Evolutionary conservation across 92 coral and sea anemone genomes (phyloP), one percentile per base, ranked within the genome.

Genomic region (Pocillopora grandis): DNA sequence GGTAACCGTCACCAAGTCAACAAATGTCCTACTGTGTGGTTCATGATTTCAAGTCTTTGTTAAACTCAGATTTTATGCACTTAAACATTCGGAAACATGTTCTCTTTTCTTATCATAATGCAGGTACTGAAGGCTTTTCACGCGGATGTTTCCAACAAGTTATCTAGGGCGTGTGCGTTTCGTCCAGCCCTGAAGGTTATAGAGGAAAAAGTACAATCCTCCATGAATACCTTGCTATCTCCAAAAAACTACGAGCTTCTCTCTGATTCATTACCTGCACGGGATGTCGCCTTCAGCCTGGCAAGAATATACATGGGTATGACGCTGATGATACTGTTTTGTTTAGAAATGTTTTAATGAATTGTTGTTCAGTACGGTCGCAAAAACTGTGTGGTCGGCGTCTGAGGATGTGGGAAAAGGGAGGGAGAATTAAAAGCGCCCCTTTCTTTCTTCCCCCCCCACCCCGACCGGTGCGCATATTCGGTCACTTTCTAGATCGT

Each of bases 271-370:
- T 77, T 90, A 13, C 87, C 93, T 8, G 98, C 98, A 10, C 87
- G 98, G 19, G 98, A 95, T 76, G 81, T 95, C 82, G 90, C 98
- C 13, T 93, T 61, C 70, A 94, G 98, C 76, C 81, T 95, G 60
- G 98, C 95, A 60, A 92, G 98, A 71, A 88, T 95, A 21, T 95
- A 91, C 72, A 91, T 92, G 81, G 98, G 98, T 93, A 87, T 36
- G 36, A 56, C 15, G 33, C 9, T 76, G 14, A 13, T 6, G 31
- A 59, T 77, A 31, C 42, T 11, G 42, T 19, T 63, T 17, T 10
- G 73, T 35, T 79, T 63, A 20, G 6, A 13, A 21, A 42, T 42
- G 2, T 42, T 42, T 42, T 0, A 42, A 42, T 42, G 52, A 42
- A 42, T 42, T 42, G 52, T 42, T 42, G 8, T 42, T 27, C 31